Conservation (phyloP, 2,797 vertebrate species). For the Diglossa cyanea region DNA sequence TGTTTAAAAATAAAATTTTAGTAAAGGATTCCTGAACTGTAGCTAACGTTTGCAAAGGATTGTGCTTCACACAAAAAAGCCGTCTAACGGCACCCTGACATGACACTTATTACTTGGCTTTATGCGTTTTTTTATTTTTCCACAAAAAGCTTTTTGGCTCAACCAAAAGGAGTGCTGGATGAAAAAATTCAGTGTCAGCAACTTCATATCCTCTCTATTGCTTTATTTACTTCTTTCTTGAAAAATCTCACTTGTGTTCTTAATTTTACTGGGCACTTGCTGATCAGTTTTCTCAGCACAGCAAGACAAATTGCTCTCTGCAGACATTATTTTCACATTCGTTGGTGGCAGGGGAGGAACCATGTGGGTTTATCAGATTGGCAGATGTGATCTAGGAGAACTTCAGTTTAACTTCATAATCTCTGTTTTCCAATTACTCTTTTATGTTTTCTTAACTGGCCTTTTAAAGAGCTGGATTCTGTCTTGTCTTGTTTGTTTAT, state of each 20-base stretch:
- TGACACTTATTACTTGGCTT: not conserved
- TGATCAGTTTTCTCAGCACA: not conserved
- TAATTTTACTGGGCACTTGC: conserved; percentile 15
- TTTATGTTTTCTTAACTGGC: not conserved
- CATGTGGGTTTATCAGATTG: not conserved
- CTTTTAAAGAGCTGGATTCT: not conserved
- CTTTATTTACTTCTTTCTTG: conserved; percentile 8
- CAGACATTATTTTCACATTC: not conserved
- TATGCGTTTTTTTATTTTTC: conserved; percentile 4
- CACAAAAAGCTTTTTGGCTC: conserved; percentile 25
- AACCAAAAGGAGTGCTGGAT: not conserved
- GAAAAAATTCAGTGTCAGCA: conserved; percentile 22
- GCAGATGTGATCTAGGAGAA: not conserved
- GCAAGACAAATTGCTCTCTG: not conserved
- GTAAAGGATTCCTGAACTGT: not conserved
- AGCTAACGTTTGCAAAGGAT: not conserved
- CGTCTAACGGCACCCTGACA: not conserved
- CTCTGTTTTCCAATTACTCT: not conserved
- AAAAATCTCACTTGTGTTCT: conserved; percentile 28
- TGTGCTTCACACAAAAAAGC: not conserved
- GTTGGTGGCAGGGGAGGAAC: not conserved
- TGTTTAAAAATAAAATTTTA: not conserved
- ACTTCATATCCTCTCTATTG: not conserved
- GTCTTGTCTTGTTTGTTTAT: not conserved
- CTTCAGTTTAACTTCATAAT: not conserved